Base-by-base conservation (phyloP, 2,888 invertebrate species). In the Ectropis crepuscularia region DNA sequence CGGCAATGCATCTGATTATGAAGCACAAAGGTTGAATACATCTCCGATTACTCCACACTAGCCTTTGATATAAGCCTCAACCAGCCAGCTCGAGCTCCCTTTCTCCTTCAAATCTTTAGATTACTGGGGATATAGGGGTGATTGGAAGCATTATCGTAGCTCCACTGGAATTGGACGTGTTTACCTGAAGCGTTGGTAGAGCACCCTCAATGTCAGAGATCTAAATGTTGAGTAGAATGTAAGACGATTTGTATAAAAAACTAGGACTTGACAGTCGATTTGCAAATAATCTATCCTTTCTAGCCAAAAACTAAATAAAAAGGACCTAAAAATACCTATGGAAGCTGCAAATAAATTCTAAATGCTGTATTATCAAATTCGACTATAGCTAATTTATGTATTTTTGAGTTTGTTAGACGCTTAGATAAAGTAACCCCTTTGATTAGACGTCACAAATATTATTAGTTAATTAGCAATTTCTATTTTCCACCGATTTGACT, bases 121-220 rank as follows among this genome's bases (percentile, higher is more conserved):
- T 85, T 83, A 83, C 83, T 82, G 83, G 76, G 75, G 80, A 78
- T 78, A 76, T 80, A 81, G 82, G 81, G 83, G 82, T 78, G 78
- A 83, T 79, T 80, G 79, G 79, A 82, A 82, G 80, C 79, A 79
- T 83, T 78, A 83, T 78, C 77, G 79, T 69, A 74, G 85, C 67
- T 83, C 86, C 75, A 74, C 69, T 63, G 74, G 74, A 75, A 81
- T 80, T 85, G 83, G 88, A 77, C 76, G 73, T 81, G 80, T 84
- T 86, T 85, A 89, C 89, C 88, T 88, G 88, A 83, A 88, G 78
- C 81, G 77, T 76, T 76, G 73, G 76, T 82, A 80, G 77, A 86
- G 81, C 81, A 82, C 80, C 82, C 82, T 82, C 80, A 71, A 78
- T 71, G 71, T 73, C 73, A 63, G 57, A 61, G 80, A 77, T 67